Evolutionary conservation across 2,888 invertebrate species (phyloP).

Genomic region (Frankliniella intonsa): DNA sequence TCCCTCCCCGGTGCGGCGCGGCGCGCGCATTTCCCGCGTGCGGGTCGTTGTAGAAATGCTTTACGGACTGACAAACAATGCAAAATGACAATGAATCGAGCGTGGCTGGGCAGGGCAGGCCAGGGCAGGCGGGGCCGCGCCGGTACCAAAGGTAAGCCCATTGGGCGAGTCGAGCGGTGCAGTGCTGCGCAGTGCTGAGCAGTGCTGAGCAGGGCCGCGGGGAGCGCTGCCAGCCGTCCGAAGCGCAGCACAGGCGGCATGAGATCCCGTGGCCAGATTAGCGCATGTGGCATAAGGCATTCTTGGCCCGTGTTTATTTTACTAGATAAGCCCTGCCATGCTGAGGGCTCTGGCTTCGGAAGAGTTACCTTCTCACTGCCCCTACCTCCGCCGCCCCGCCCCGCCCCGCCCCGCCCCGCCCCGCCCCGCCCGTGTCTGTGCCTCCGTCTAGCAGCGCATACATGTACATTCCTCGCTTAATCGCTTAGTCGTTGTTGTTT

Average conservation of each 20-base stretch:
- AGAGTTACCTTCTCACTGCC: too few species aligned
- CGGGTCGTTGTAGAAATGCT: slow-evolving; percentile 16
- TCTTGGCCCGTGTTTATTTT: slow-evolving; percentile 6
- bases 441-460: too few species aligned
- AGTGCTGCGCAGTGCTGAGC: too few species aligned
- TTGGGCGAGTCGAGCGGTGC: too few species aligned
- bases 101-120: background rate
- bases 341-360: too few species aligned
- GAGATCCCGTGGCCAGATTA: slow-evolving; percentile 3
- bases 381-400: too few species aligned
- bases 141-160: background rate
- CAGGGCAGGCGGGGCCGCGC: background rate
- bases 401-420: too few species aligned
- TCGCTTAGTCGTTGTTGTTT: background rate
- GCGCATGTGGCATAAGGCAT: slow-evolving; percentile 6
- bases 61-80: slow-evolving; percentile 16
- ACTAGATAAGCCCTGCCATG: slow-evolving; percentile 6
- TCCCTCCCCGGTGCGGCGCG: slow-evolving; percentile 31
- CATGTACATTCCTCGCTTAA: background rate
- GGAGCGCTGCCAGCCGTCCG: background rate
- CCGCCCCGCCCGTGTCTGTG: too few species aligned
- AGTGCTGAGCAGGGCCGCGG: too few species aligned
- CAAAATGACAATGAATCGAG: slow-evolving; percentile 2
- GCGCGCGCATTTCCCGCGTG: too few species aligned
- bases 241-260: background rate